These are phyloP conservation scores for Globodera rostochiensis DNA, from an alignment of 1,140 invertebrate species.

Conservation along the genomic window DNA sequence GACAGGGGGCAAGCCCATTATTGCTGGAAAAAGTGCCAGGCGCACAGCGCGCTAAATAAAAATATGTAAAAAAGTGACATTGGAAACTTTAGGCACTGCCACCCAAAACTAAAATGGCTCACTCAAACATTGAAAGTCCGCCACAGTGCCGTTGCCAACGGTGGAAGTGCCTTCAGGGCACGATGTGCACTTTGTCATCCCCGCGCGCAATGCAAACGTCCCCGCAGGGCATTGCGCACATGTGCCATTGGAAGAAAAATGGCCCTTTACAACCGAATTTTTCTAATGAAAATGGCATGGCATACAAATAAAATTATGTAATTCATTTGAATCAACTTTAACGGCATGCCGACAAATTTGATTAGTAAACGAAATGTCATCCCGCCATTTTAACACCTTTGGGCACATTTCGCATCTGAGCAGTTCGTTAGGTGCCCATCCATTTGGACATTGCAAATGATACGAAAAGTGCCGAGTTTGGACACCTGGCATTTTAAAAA, in stretches of 20 bases:
- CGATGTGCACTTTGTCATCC: conserved; percentile 7
- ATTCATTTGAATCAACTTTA: not conserved
- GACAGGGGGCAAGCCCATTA: conserved; percentile 28
- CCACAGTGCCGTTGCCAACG: not conserved
- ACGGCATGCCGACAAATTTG: too few species aligned
- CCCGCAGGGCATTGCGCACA: conserved; percentile 21
- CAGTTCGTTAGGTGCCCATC: conserved; percentile 31
- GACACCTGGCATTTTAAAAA: not conserved
- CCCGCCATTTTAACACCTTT: not conserved
- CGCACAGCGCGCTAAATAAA: conserved; percentile 25
- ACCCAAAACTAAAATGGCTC: not conserved
- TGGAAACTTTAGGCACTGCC: too few species aligned
- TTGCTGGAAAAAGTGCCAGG: conserved; percentile 27
- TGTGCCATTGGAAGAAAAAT: conserved; percentile 18
- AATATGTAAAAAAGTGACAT: not conserved
- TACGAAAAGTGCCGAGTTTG: conserved; percentile 7
- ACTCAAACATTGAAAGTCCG: conserved; percentile 24
- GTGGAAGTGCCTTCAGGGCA: conserved; percentile 31
- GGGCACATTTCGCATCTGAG: conserved; percentile 31
- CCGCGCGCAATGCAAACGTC: conserved; percentile 18
- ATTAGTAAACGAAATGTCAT: not conserved
- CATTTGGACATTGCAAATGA: conserved; percentile 29
- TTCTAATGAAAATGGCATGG: too few species aligned
- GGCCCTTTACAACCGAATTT: not conserved
- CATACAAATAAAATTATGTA: conserved; percentile 14